Percentiles rank a stretch among this genome's conserved stretches.
Evolutionary conservation across 2,888 invertebrate species (phyloP).

Genomic region (Phoronis australis): DNA sequence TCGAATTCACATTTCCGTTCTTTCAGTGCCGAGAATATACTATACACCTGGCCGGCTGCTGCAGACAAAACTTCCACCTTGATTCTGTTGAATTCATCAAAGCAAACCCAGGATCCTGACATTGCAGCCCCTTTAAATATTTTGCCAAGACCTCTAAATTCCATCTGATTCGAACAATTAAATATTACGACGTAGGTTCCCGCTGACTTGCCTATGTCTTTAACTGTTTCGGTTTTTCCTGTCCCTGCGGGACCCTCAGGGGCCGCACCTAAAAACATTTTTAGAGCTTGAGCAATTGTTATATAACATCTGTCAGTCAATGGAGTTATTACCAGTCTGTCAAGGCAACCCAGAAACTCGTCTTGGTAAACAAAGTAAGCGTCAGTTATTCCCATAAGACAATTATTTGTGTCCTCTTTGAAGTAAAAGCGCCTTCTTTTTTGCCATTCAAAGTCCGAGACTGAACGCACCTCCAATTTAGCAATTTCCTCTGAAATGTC

Average conservation of each 20-base stretch:
- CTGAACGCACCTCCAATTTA: constrained; percentile 60
- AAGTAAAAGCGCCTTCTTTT: constrained; percentile 84
- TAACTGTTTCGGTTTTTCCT: constrained; percentile 86
- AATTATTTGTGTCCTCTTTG: constrained; percentile 70
- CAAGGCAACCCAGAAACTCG: constrained; percentile 82
- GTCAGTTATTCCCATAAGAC: constrained; percentile 74
- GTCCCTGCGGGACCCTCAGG: constrained; percentile 91
- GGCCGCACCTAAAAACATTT: constrained; percentile 85
- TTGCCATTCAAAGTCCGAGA: constrained; percentile 83
- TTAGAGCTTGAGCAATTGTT: constrained; percentile 79
- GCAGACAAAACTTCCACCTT: constrained; percentile 84
- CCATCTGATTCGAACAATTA: constrained; percentile 93
- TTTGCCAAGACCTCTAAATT: constrained; percentile 72
- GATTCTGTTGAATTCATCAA: constrained; percentile 88
- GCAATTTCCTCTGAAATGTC: constrained; percentile 84
- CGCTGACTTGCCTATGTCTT: constrained; percentile 84
- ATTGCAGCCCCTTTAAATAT: constrained; percentile 68
- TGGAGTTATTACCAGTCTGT: constrained; percentile 83
- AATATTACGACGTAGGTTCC: constrained; percentile 88
- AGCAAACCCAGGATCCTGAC: constrained; percentile 88
- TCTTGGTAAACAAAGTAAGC: constrained; percentile 81
- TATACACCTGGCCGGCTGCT: constrained; percentile 87
- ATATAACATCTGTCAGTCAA: constrained; percentile 84
- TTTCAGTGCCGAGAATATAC: constrained; percentile 60
- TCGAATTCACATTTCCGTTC: constrained; percentile 57